Conservation (phyloP, 1,140 invertebrate genomes). For the Pteromalus puparum region DNA sequence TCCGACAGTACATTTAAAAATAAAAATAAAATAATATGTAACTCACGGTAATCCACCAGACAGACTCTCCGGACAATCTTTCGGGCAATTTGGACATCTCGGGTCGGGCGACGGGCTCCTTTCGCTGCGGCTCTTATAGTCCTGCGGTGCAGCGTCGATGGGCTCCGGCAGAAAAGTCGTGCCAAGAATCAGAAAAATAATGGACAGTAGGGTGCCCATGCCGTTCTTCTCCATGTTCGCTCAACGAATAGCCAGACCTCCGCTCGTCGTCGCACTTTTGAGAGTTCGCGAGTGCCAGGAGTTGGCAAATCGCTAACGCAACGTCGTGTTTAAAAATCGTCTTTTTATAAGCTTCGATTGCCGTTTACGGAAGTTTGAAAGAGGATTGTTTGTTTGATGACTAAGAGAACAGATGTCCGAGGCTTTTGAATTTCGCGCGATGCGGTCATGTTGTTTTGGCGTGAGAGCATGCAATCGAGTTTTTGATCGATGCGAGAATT, state of each 20-base stretch:
- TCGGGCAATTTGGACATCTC: neutral
- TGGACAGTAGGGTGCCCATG: neutral
- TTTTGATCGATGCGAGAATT: no score
- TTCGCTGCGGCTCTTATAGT: neutral
- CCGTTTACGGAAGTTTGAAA: neutral
- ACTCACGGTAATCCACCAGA: neutral
- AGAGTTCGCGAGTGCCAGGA: neutral
- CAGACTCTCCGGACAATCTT: neutral
- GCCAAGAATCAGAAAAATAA: neutral
- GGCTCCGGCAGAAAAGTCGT: neutral
- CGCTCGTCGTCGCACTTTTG: neutral
- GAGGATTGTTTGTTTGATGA: no score
- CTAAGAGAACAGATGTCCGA: no score
- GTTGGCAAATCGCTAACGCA: neutral
- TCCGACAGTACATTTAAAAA: no score
- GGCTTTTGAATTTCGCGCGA: no score
- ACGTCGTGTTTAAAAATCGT: neutral
- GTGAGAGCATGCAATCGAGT: no score
- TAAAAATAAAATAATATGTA: neutral
- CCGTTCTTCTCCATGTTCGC: neutral
- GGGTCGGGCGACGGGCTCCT: neutral
- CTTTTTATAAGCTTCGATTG: neutral
- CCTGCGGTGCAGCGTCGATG: neutral
- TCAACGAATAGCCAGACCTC: neutral
- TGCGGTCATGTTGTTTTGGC: no score